Evolutionary conservation across 2,113 vertebrate species (phyloP), one percentile per base, ranked within the genome.

Genomic region (Collichthys lucidus): DNA sequence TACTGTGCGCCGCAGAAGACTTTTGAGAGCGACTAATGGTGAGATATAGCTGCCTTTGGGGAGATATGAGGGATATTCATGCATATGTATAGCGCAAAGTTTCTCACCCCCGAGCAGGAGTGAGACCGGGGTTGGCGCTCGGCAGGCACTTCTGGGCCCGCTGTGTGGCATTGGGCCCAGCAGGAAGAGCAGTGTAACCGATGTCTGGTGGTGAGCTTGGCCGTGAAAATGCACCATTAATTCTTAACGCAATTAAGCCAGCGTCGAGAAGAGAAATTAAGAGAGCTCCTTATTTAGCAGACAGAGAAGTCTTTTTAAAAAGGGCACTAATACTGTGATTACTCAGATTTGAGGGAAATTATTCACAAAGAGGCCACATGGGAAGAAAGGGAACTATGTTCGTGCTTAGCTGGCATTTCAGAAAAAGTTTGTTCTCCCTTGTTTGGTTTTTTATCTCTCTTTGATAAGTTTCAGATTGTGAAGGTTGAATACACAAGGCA

Each of bases 211-310:
- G 96, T 95, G 95, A 96, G 96, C 95, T 96, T 96, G 96, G 96
- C 96, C 94, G 95, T 96, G 94, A 96, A 97, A 97, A 96, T 92
- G 96, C 92, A 92, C 96, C 96, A 97, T 97, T 98, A 96, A 96
- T 96, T 97, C 96, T 96, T 96, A 96, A 97, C 95, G 96, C 96
- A 98, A 98, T 98, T 97, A 97, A 96, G 95, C 93, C 57, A 9
- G 96, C 94, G 93, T 97, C 94, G 96, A 95, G 95, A 96, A 96
- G 96, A 97, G 95, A 96, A 97, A 97, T 97, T 96, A 97, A 96
- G 92, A 94, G 92, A 95, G 94, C 93, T 96, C 95, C 96, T 96
- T 96, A 96, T 97, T 97, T 96, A 96, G 95, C 94, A 96, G 94
- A 95, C 94, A 94, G 94, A 96, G 94, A 95, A 96, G 94, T 95